Evolutionary conservation across 2,113 vertebrate genomes (phyloP).

Genomic region (Accipiter virgatus): DNA sequence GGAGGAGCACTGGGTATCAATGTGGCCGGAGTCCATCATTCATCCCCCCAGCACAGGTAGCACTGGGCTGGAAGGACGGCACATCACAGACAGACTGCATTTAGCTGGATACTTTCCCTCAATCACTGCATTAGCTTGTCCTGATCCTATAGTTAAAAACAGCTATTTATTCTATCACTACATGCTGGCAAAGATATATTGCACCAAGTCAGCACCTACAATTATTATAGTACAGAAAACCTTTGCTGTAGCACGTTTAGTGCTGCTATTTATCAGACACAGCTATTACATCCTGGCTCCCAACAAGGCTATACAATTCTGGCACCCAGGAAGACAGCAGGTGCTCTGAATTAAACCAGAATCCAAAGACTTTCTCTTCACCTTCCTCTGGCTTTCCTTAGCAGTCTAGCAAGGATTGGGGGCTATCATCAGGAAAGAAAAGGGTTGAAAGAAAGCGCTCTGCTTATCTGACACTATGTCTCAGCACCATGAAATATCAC

Average conservation of each 20-base stretch:
- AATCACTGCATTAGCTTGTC: slow-evolving; percentile 53
- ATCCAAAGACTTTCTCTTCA: background rate
- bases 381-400: background rate
- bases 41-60: background rate
- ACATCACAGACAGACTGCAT: background rate
- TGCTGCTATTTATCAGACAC: slow-evolving; percentile 69
- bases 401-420: background rate
- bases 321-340: slow-evolving; percentile 57
- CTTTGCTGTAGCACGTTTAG: slow-evolving; percentile 69
- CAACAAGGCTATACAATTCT: slow-evolving; percentile 57
- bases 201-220: slow-evolving; percentile 62
- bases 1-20: background rate
- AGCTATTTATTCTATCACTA: slow-evolving; percentile 68
- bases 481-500: background rate
- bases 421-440: background rate
- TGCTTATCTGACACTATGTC: background rate
- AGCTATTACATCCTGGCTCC: slow-evolving; percentile 62
- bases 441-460: background rate
- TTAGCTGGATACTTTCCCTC: slow-evolving; percentile 43
- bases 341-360: slow-evolving; percentile 50
- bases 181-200: slow-evolving; percentile 55
- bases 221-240: slow-evolving; percentile 69
- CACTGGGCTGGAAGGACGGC: background rate
- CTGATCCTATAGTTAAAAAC: slow-evolving; percentile 57
- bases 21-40: accelerated